These are phyloP conservation scores for Orthosia incerta DNA, from an alignment of 2,888 invertebrate species.

Conservation along the genomic window DNA sequence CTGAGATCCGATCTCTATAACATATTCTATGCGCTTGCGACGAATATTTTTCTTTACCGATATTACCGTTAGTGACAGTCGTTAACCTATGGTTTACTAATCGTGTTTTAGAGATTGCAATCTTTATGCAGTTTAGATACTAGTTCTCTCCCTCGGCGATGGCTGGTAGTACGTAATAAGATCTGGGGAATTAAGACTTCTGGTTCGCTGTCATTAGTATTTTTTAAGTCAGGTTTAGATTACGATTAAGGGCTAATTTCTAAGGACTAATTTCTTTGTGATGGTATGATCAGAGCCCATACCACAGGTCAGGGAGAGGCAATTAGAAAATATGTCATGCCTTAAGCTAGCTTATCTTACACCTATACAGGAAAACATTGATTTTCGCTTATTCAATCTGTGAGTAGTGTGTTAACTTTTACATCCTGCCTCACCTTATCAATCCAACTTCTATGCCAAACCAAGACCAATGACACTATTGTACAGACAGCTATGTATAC, in stretches of 20 bases:
- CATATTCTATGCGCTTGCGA: constrained; percentile 67
- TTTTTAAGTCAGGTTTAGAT: constrained; percentile 24
- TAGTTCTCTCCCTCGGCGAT: constrained; percentile 48
- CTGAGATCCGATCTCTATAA: constrained; percentile 79
- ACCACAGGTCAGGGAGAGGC: background rate
- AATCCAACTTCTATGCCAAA: background rate
- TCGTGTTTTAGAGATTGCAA: constrained; percentile 66
- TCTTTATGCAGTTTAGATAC: constrained; percentile 57
- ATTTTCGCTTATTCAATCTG: background rate
- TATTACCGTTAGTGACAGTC: constrained; percentile 66
- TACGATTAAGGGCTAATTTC: constrained; percentile 8
- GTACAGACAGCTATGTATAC: background rate
- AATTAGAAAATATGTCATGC: background rate
- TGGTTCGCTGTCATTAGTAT: constrained; percentile 29
- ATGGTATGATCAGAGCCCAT: background rate
- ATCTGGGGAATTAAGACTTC: constrained; percentile 31
- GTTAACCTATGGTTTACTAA: constrained; percentile 64
- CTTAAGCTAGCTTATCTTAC: background rate
- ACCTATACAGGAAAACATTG: background rate
- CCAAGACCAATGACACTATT: background rate
- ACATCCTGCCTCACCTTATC: background rate
- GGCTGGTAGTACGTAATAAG: constrained; percentile 40
- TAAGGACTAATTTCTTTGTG: background rate
- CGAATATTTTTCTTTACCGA: constrained; percentile 69
- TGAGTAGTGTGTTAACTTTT: background rate